Evolutionary conservation across 1,140 invertebrate genomes (phyloP).

Genomic region (Ptiloglossa arizonensis): DNA sequence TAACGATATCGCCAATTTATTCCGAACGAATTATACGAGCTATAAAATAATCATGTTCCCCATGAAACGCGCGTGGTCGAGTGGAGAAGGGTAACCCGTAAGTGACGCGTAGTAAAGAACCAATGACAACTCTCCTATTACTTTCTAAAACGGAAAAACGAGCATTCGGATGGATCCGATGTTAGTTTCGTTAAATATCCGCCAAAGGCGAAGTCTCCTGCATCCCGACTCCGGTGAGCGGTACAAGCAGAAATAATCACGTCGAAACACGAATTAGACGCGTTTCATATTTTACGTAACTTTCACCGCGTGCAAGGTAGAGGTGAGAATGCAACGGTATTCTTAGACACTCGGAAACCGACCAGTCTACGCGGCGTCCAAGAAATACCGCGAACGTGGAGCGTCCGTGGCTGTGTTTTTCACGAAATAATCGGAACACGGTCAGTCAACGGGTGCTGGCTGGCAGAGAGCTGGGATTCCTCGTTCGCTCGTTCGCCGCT

Average conservation of each 20-base stretch:
- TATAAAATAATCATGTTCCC: too few relatives aligned
- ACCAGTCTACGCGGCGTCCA: background rate
- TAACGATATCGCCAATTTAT: too few relatives aligned
- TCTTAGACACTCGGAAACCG: background rate
- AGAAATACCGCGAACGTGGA: conserved; percentile 5
- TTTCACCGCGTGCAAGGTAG: conserved; percentile 31
- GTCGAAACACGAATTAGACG: conserved; percentile 17
- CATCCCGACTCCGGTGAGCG: background rate
- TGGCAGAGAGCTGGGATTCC: conserved; percentile 51
- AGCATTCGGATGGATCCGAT: too few relatives aligned
- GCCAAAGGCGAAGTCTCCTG: background rate
- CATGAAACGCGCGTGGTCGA: background rate
- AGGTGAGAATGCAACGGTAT: conserved; percentile 34
- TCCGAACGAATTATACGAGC: too few relatives aligned
- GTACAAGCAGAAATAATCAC: background rate
- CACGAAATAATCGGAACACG: conserved; percentile 50
- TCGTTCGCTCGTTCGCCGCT: conserved; percentile 37
- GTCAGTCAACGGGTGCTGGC: conserved; percentile 54
- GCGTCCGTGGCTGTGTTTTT: conserved; percentile 2
- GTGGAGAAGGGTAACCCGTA: background rate
- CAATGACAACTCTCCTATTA: background rate
- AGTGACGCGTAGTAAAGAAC: background rate
- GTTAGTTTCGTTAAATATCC: background rate
- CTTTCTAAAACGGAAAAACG: background rate
- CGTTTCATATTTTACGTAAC: conserved; percentile 33